Percentiles rank a stretch among this genome's conserved stretches.
These are phyloP conservation scores for Drosophila affinis DNA, from an alignment of 2,888 invertebrate species.

Conservation along the genomic window DNA sequence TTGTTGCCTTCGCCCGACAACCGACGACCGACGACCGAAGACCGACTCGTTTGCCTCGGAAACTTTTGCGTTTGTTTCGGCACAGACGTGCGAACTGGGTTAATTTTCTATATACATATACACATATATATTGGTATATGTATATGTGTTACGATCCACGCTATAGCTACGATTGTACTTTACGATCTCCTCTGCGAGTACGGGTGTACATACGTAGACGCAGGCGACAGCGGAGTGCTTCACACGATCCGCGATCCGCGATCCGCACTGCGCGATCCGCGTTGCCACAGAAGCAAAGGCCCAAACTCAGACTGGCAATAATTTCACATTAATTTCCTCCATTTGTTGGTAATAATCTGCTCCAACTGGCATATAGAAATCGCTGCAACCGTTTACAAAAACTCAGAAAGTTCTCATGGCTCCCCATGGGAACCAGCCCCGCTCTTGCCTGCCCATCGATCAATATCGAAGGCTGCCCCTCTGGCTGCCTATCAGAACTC, in stretches of 20 bases:
- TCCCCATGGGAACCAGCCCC: slow-evolving; percentile 25
- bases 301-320: slow-evolving; percentile 25
- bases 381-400: background rate
- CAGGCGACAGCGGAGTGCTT: slow-evolving; percentile 41
- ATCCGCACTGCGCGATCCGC: slow-evolving; percentile 35
- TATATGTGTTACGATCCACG: slow-evolving; percentile 37
- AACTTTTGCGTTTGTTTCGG: slow-evolving; percentile 63
- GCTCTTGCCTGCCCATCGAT: slow-evolving; percentile 32
- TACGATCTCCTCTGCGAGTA: slow-evolving; percentile 12
- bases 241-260: slow-evolving; percentile 68
- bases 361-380: background rate
- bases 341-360: slow-evolving; percentile 15
- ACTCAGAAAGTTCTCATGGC: slow-evolving; percentile 10
- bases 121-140: slow-evolving; percentile 13
- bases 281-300: slow-evolving; percentile 47
- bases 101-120: slow-evolving; percentile 71
- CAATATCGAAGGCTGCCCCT: slow-evolving; percentile 17
- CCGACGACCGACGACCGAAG: slow-evolving; percentile 1
- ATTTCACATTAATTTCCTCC: slow-evolving; percentile 34
- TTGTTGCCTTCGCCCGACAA: slow-evolving; percentile 6
- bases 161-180: slow-evolving; percentile 56
- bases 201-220: too few species aligned
- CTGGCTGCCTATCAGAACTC: slow-evolving; percentile 34
- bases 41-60: slow-evolving; percentile 33
- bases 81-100: slow-evolving; percentile 77